Conservation (phyloP, 2,113 vertebrate genomes). For the Myotis davidii region DNA sequence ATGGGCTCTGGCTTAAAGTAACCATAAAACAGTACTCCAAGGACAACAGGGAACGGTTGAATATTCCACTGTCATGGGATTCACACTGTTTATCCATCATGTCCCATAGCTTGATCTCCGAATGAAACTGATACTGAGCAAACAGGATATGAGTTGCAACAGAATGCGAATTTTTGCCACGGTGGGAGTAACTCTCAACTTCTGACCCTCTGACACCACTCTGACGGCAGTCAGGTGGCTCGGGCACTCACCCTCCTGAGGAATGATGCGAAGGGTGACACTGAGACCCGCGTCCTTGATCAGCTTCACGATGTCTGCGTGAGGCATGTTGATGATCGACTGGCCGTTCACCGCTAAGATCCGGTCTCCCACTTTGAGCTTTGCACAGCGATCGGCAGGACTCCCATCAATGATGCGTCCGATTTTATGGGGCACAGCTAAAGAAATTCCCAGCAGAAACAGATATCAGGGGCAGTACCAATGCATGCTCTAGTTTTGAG, state of each 20-base stretch:
- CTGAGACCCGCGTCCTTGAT: constrained; percentile 99
- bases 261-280: constrained; percentile 96
- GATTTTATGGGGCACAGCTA: constrained; percentile 98
- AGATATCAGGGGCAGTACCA: constrained; percentile 15
- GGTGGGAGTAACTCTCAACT: background rate
- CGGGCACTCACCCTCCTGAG: constrained; percentile 95
- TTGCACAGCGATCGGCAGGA: constrained; percentile 96
- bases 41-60: background rate
- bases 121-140: background rate
- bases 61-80: background rate
- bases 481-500: background rate
- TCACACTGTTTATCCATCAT: background rate
- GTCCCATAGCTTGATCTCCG: background rate
- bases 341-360: constrained; percentile 98
- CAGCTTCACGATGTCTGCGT: constrained; percentile 98
- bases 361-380: constrained; percentile 97
- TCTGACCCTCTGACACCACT: background rate
- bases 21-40: background rate
- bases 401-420: constrained; percentile 99
- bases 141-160: background rate
- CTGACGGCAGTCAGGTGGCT: background rate
- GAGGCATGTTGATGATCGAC: constrained; percentile 98
- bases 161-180: background rate
- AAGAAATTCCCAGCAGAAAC: constrained; percentile 70
- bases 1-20: constrained; percentile 19